Base-by-base conservation (phyloP, 2,113 vertebrate species). In the Mirounga angustirostris region DNA sequence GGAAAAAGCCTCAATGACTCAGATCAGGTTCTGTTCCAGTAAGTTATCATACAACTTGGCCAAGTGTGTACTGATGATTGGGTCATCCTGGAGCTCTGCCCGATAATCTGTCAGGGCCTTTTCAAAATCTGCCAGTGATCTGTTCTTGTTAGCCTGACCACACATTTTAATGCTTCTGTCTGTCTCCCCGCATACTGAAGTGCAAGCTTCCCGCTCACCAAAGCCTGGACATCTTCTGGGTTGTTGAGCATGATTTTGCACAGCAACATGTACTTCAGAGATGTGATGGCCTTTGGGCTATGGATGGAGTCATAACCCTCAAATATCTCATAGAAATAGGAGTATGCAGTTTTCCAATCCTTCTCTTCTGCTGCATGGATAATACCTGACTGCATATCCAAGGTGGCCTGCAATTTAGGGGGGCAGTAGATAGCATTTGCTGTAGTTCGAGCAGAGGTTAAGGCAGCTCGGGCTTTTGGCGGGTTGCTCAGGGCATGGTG, bases 331-430 rank as follows among this genome's bases (percentile, higher is more conserved):
- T 99, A 99, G 98, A 99, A 99, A 98, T 99, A 99, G 19, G 99
- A 99, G 97, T 99, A 99, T 14, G 99, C 99, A 3, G 99, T 99
- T 99, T 99, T 99, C 99, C 99, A 99, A 98, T 99, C 99, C 98
- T 99, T 99, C 98, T 99, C 99, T 98, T 99, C 99, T 26, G 99
- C 99, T 89, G 99, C 99, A 0, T 99, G 99, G 98, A 99, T 99
- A 98, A 99, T 99, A 97, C 99, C 99, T 99, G 98, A 99, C 98
- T 99, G 99, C 99, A 99, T 99, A 99, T 99, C 99, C 98, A 99
- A 98, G 0, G 99, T 99, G 50, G 99, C 99, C 97, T 99, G 99
- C 97, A 99, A 99, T 98, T 99, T 99, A 22, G 99, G 99, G 9
- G 99, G 99, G 96, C 99, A 99, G 98, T 99, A 99, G 94, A 99